Evolutionary conservation across 2,113 vertebrate species (phyloP).

Genomic region (Meles meles): DNA sequence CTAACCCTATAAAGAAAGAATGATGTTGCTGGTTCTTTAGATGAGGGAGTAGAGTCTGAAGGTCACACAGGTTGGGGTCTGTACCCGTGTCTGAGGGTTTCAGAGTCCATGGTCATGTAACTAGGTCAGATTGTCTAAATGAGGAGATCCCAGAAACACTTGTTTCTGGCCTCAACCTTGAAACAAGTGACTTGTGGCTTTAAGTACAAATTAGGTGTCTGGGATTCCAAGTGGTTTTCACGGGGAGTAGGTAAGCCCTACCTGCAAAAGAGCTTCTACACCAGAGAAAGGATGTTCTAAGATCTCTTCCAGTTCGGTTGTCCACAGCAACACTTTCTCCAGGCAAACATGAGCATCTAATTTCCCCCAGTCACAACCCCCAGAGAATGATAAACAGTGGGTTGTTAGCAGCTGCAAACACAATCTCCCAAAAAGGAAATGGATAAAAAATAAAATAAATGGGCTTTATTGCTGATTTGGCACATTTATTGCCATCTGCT

Average conservation of each 20-base stretch:
- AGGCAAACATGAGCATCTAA: not conserved
- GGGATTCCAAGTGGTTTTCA: not conserved
- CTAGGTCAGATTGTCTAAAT: not conserved
- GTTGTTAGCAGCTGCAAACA: not conserved
- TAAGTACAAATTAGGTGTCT: not conserved
- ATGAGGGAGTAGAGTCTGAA: not conserved
- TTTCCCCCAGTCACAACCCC: not conserved
- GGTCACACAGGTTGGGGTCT: not conserved
- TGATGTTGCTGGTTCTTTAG: not conserved
- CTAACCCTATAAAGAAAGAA: not conserved
- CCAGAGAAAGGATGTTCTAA: not conserved
- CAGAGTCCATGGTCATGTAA: not conserved
- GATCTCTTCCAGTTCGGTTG: not conserved
- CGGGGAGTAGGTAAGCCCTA: not conserved
- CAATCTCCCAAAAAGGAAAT: not conserved
- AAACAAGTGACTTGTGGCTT: not conserved
- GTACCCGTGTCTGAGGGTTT: not conserved
- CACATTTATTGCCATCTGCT: not conserved
- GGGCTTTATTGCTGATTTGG: not conserved
- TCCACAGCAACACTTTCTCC: not conserved
- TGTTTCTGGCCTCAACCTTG: not conserved
- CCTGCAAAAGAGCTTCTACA: not conserved
- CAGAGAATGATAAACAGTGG: not conserved
- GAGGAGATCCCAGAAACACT: not conserved
- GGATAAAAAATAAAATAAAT: constrained; percentile 2